Evolutionary conservation across 1,140 invertebrate species (phyloP).

Genomic region (Mylabris phalerata): DNA sequence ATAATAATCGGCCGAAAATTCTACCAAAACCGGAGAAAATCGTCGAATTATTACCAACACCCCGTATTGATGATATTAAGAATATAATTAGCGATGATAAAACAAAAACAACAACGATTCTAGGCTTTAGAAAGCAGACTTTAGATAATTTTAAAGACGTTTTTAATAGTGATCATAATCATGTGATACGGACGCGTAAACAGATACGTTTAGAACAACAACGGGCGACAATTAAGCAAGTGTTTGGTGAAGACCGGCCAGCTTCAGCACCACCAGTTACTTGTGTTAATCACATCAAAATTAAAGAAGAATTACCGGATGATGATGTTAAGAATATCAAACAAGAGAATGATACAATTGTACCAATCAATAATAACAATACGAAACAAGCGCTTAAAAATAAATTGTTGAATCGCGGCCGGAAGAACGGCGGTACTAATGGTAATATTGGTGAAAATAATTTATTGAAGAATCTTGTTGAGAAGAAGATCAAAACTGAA

Average conservation of each 20-base stretch:
- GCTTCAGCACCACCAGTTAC: constrained; percentile 51
- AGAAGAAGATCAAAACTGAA: constrained; percentile 26
- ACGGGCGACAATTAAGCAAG: constrained; percentile 68
- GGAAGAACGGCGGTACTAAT: constrained; percentile 14
- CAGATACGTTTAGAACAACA: constrained; percentile 69
- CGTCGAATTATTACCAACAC: constrained; percentile 52
- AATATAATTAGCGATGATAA: constrained; percentile 41
- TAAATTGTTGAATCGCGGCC: constrained; percentile 17
- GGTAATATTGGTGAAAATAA: constrained; percentile 2
- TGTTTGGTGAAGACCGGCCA: constrained; percentile 67
- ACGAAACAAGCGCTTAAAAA: constrained; percentile 24
- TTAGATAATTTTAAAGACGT: constrained; percentile 60
- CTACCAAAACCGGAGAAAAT: constrained; percentile 48
- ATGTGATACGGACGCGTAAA: constrained; percentile 65
- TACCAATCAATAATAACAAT: constrained; percentile 7
- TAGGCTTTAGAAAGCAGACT: constrained; percentile 64
- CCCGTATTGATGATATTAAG: constrained; percentile 41
- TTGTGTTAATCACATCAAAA: constrained; percentile 41
- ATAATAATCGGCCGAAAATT: constrained; percentile 44
- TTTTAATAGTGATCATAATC: constrained; percentile 53
- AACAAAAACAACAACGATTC: constrained; percentile 46
- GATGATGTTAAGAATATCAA: constrained; percentile 24
- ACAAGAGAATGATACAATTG: constrained; percentile 16
- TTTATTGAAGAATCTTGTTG: constrained; percentile 23
- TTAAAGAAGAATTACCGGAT: constrained; percentile 16